Conservation (phyloP, 2,888 invertebrate species). For the Mythimna albipuncta region DNA sequence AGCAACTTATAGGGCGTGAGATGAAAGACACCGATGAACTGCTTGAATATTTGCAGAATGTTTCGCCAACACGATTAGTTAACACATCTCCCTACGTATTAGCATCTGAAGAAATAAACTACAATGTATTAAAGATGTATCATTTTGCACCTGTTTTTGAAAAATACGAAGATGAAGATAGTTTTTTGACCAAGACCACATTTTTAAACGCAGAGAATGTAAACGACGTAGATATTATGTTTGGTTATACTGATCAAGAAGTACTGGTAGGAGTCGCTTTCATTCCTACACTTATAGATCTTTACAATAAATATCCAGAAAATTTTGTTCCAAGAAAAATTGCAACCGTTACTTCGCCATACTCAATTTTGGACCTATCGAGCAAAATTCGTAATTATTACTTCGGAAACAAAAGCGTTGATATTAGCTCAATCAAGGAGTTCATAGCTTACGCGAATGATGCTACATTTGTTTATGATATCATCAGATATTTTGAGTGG, state of each 20-base stretch:
- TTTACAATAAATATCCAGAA: constrained; percentile 30
- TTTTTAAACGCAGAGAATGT: not conserved
- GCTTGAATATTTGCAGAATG: constrained; percentile 28
- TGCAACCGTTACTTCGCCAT: not conserved
- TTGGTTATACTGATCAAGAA: constrained; percentile 38
- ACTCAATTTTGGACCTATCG: constrained; percentile 22
- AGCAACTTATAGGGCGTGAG: constrained; percentile 21
- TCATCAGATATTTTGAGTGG: constrained; percentile 11
- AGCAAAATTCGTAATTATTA: constrained; percentile 29
- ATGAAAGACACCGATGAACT: constrained; percentile 22
- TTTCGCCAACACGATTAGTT: constrained; percentile 17
- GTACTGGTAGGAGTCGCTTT: not conserved
- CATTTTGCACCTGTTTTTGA: constrained; percentile 40
- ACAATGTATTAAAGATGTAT: constrained; percentile 18
- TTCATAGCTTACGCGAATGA: constrained; percentile 21
- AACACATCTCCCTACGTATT: constrained; percentile 15
- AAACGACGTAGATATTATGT: constrained; percentile 37
- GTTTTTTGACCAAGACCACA: constrained; percentile 27
- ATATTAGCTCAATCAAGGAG: constrained; percentile 12
- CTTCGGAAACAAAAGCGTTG: constrained; percentile 26
- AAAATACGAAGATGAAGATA: constrained; percentile 7
- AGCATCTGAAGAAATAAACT: constrained; percentile 24
- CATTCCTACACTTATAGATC: not conserved
- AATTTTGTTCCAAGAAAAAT: constrained; percentile 30
- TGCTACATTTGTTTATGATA: constrained; percentile 6